Base-by-base conservation (phyloP, 2,888 invertebrate genomes). In the Zele albiditarsus region DNA sequence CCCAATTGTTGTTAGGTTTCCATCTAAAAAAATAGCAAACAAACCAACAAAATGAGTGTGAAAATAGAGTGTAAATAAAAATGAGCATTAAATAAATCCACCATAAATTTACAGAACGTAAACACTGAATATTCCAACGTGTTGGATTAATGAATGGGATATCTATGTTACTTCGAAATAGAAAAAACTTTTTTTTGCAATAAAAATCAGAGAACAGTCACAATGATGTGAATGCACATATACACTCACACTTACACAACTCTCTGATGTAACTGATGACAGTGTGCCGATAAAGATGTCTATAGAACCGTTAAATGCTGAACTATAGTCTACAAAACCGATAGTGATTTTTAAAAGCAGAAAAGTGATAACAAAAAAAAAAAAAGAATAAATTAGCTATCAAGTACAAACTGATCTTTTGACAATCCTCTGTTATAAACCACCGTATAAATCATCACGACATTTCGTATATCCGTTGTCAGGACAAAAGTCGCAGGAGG, bases 261-360 rank as follows among this genome's bases (percentile, higher is more conserved):
- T 60, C 38, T 65, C 68, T 73, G 73, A 73, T 73, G 68, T 73
- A 73, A 73, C 73, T 60, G 68, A 68, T 67, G 62, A 46, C 60
- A 73, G 46, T 49, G 31, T 66, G 57, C 42, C 58, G 60, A 73
- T 60, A 73, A 73, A 67, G 66, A 66, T 38, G 38, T 42, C 46
- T 60, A 28, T 53, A 53, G 38, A 60, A 67, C 42, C 27, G 58
- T 46, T 27, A 67, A 53, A 67, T 58, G 2, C 57, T 23, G 0
- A 58, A 58, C 10, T 25, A 20, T 58, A 12, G 27, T 58, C 25
- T 12, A 25, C 25, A 33, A 67, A 72, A 53, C 63, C 23, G 71
- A 31, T 31, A 31, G 14, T 28, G 60, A 16, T 63, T 46, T 1
- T 14, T 25, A 23, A 46, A 49, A 49, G 65, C 62, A 23, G 23